phyloP scores from a whole-genome alignment of 2,888 invertebrate genomes.

The Microplitis manilae region DNA sequence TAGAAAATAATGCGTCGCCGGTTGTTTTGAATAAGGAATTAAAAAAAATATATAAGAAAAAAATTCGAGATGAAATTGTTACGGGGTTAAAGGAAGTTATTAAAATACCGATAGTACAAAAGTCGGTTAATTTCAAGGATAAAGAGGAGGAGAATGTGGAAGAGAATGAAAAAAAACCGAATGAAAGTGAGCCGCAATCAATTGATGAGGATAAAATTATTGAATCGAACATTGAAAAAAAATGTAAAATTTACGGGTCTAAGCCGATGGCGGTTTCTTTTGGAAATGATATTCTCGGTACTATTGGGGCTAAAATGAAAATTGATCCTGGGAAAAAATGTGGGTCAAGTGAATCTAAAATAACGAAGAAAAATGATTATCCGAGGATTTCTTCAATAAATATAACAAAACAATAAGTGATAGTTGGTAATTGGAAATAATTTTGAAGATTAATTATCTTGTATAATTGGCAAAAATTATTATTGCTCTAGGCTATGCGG shows the following conservation, averaged over 20 bases:
- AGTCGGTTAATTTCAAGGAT: too few relatives aligned
- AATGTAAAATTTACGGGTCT: slow-evolving; percentile 32
- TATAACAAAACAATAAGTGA: slow-evolving; percentile 17
- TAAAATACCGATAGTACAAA: too few relatives aligned
- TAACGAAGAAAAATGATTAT: slow-evolving; percentile 37
- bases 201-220: too few relatives aligned
- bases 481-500: slow-evolving; percentile 1
- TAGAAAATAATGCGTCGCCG: background rate
- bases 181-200: too few relatives aligned
- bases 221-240: slow-evolving; percentile 14
- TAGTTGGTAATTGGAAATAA: slow-evolving; percentile 6
- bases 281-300: slow-evolving; percentile 46
- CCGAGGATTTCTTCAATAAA: slow-evolving; percentile 46
- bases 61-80: background rate
- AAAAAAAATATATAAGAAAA: slow-evolving; percentile 1
- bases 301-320: slow-evolving; percentile 38
- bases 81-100: too few relatives aligned
- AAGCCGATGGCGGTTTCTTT: slow-evolving; percentile 42
- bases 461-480: background rate
- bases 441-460: slow-evolving; percentile 3
- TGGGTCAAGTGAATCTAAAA: background rate
- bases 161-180: too few relatives aligned
- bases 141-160: too few relatives aligned
- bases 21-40: slow-evolving; percentile 26
- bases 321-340: background rate